These are phyloP conservation scores for Pangasius sanitwongsei DNA, from an alignment of 2,797 vertebrate genomes.

Conservation along the genomic window DNA sequence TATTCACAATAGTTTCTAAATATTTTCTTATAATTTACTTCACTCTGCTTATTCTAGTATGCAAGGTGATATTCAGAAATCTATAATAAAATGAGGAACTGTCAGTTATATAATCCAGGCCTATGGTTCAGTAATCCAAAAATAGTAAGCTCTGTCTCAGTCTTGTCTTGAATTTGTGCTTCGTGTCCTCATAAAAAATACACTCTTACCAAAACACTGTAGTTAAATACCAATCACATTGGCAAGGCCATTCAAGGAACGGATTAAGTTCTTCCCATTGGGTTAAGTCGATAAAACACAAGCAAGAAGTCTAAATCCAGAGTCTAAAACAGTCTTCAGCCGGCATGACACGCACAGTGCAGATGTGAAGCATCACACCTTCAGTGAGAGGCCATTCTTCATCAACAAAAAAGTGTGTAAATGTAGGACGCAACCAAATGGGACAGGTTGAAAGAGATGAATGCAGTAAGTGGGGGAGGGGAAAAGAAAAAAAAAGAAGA, in stretches of 20 bases:
- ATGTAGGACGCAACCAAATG: not conserved
- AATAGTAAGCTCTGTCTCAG: slow-evolving; percentile 37
- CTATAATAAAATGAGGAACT: slow-evolving; percentile 16
- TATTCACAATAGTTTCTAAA: slow-evolving; percentile 12
- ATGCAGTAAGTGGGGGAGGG: not conserved
- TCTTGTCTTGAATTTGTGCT: slow-evolving; percentile 38
- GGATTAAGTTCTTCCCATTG: slow-evolving; percentile 6
- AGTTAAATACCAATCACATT: slow-evolving; percentile 47
- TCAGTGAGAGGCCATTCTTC: slow-evolving; percentile 17
- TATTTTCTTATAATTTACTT: slow-evolving; percentile 2
- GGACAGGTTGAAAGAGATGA: not conserved
- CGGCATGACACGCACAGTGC: slow-evolving; percentile 20
- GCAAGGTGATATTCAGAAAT: slow-evolving; percentile 8
- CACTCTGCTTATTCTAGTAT: not conserved
- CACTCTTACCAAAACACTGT: slow-evolving; percentile 33
- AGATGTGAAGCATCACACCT: slow-evolving; percentile 26
- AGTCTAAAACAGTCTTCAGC: slow-evolving; percentile 38
- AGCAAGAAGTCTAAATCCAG: slow-evolving; percentile 10
- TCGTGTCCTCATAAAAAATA: slow-evolving; percentile 35
- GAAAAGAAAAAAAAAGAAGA: not conserved
- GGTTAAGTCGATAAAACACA: not conserved
- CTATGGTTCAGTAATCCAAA: slow-evolving; percentile 30
- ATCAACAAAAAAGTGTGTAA: not conserved
- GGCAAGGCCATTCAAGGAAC: slow-evolving; percentile 40
- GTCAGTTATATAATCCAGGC: slow-evolving; percentile 21